These are phyloP conservation scores for Callocephalon fimbriatum DNA, from an alignment of 2,113 vertebrate species.

Conservation along the genomic window DNA sequence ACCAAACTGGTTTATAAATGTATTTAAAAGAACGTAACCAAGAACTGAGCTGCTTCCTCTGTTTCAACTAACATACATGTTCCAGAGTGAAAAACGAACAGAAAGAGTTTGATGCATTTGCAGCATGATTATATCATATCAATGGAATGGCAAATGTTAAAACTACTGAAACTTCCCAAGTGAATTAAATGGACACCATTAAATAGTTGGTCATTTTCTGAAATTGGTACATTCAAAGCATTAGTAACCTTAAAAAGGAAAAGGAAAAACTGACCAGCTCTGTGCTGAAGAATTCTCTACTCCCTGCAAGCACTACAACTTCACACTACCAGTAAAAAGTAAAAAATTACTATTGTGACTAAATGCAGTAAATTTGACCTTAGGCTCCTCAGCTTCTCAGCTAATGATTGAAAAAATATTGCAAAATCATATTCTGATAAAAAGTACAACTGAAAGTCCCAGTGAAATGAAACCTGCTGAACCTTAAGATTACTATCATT, in stretches of 20 bases:
- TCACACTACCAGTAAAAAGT: neutral
- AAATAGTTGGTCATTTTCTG: constrained; percentile 7
- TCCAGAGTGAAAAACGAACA: neutral
- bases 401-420: neutral
- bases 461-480: neutral
- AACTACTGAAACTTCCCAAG: neutral
- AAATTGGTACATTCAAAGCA: neutral
- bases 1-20: neutral
- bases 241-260: neutral
- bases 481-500: neutral
- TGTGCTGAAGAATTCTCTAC: neutral
- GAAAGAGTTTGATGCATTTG: neutral
- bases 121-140: neutral
- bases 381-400: neutral
- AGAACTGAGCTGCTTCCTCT: neutral
- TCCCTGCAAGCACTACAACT: neutral
- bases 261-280: neutral
- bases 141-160: neutral
- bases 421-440: neutral
- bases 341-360: neutral
- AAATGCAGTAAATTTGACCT: neutral
- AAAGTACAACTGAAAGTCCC: neutral
- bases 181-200: constrained; percentile 1
- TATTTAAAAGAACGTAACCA: neutral
- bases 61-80: neutral